Evolutionary conservation across 2,113 vertebrate genomes (phyloP).

Genomic region (Onychorhynchus coronatus): DNA sequence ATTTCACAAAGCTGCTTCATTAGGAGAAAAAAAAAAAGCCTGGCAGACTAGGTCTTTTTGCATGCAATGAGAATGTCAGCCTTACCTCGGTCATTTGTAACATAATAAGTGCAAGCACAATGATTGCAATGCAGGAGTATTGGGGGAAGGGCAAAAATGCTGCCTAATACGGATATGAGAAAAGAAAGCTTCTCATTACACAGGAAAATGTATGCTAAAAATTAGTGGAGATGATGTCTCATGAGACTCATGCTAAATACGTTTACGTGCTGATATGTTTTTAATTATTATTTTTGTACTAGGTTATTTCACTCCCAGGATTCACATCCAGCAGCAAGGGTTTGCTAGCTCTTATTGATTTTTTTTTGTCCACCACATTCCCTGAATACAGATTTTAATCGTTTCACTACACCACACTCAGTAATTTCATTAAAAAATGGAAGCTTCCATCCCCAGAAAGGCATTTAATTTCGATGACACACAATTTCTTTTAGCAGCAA

Average conservation of each 20-base stretch:
- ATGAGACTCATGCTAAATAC: constrained; percentile 85
- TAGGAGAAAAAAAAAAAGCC: constrained; percentile 74
- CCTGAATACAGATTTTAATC: constrained; percentile 98
- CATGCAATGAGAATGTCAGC: constrained; percentile 91
- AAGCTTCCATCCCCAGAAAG: constrained; percentile 91
- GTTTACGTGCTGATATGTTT: constrained; percentile 87
- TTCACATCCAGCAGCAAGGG: constrained; percentile 80
- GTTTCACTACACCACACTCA: constrained; percentile 83
- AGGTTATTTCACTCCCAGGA: constrained; percentile 78
- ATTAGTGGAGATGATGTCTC: constrained; percentile 85
- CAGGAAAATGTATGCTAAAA: constrained; percentile 91
- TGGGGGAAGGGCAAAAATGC: constrained; percentile 89
- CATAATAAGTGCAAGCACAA: constrained; percentile 95
- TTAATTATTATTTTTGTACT: constrained; percentile 91
- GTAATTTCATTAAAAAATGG: constrained; percentile 96
- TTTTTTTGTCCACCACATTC: constrained; percentile 80
- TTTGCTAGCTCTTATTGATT: constrained; percentile 87
- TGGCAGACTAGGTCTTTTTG: constrained; percentile 87
- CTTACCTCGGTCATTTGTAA: constrained; percentile 97
- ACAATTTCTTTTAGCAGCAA: constrained; percentile 87
- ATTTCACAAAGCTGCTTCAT: constrained; percentile 87
- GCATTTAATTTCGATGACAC: constrained; percentile 97
- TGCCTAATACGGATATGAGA: constrained; percentile 83
- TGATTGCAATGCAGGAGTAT: constrained; percentile 84
- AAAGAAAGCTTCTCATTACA: constrained; percentile 86